Conservation (phyloP, 2,888 invertebrate genomes). For the Exephanes ischioxanthus region DNA sequence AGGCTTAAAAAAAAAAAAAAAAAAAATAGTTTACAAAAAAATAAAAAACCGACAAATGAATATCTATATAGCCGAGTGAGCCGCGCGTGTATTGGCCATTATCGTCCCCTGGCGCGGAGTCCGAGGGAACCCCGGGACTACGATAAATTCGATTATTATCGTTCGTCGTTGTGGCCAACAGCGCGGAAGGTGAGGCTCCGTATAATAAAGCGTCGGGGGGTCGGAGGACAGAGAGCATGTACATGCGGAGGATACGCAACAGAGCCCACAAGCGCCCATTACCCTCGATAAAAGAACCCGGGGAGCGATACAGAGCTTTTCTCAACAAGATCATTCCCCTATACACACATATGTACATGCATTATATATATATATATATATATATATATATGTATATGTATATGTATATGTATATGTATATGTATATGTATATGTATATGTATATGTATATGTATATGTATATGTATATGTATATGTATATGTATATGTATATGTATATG, state of each 20-base stretch:
- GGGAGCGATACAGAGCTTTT: slow-evolving; percentile 10
- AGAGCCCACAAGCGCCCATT: slow-evolving; percentile 5
- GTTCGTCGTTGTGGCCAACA: slow-evolving; percentile 52
- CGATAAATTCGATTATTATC: slow-evolving; percentile 69
- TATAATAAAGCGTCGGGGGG: slow-evolving; percentile 65
- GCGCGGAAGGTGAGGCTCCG: slow-evolving; percentile 61
- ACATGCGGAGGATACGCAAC: slow-evolving; percentile 2
- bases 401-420: not conserved
- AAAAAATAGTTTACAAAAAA: not conserved
- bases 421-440: too few relatives aligned
- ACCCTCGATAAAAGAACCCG: slow-evolving; percentile 29
- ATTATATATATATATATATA: not conserved
- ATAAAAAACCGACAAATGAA: not conserved
- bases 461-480: not conserved
- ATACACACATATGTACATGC: not conserved
- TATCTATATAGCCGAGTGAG: slow-evolving; percentile 35
- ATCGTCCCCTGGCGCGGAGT: slow-evolving; percentile 54
- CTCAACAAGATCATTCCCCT: slow-evolving; percentile 35
- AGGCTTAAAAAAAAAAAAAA: not conserved
- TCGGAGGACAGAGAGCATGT: slow-evolving; percentile 21
- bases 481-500: not conserved
- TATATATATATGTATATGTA: too few relatives aligned
- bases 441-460: too few relatives aligned
- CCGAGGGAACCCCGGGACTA: slow-evolving; percentile 39
- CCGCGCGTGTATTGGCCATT: slow-evolving; percentile 60